These are phyloP conservation scores for Metridium senile DNA, from an alignment of 92 coral and sea anemone species.

Conservation along the genomic window DNA sequence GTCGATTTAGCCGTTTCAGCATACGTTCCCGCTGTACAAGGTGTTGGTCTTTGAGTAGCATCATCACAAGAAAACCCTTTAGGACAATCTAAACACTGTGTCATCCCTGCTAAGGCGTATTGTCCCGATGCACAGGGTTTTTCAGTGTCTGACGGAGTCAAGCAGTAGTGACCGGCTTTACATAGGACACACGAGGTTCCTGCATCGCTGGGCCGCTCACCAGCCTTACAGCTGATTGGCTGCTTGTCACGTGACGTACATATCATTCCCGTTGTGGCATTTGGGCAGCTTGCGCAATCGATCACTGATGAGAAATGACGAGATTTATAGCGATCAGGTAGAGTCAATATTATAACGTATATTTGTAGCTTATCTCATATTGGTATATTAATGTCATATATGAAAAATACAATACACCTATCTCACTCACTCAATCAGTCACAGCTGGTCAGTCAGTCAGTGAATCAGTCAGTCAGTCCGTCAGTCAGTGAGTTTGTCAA, in stretches of 20 bases:
- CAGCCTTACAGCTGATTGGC: conserved; percentile 77
- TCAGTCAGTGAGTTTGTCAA: too few species aligned
- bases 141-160: conserved; percentile 73
- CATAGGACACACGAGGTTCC: conserved; percentile 84
- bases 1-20: conserved; percentile 50
- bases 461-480: too few species aligned
- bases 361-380: too few species aligned
- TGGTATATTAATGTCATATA: too few species aligned
- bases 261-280: conserved; percentile 88
- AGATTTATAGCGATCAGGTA: too few species aligned
- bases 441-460: too few species aligned
- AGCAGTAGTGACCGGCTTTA: conserved; percentile 82
- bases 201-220: conserved; percentile 78
- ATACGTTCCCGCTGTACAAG: conserved; percentile 77
- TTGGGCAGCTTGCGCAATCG: conserved; percentile 91
- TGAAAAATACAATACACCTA: too few species aligned
- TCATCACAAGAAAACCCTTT: conserved; percentile 70
- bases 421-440: too few species aligned
- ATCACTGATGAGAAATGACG: conserved; percentile 65
- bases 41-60: conserved; percentile 56
- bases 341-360: too few species aligned
- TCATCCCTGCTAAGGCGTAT: conserved; percentile 82
- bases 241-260: conserved; percentile 70
- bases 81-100: conserved; percentile 80
- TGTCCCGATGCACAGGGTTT: conserved; percentile 73